These are phyloP conservation scores for Haplochromis vanheusdeni DNA, from an alignment of 2,113 vertebrate genomes.

Conservation along the genomic window DNA sequence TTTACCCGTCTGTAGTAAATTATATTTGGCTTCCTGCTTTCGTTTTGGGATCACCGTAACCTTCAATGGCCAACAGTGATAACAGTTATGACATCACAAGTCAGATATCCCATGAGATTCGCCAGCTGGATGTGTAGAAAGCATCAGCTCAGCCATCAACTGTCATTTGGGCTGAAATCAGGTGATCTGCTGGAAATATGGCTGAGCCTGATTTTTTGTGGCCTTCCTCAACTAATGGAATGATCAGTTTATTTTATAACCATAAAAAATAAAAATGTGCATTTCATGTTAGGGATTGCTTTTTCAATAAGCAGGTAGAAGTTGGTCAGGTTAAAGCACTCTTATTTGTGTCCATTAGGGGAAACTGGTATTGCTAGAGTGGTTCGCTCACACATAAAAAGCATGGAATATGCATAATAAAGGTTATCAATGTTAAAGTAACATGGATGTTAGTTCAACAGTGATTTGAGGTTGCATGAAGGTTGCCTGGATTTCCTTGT, in stretches of 20 bases:
- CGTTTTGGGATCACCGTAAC: not conserved
- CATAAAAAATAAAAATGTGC: not conserved
- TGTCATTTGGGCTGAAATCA: not conserved
- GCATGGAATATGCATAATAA: not conserved
- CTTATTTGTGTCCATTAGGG: not conserved
- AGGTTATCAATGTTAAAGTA: not conserved
- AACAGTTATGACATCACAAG: not conserved
- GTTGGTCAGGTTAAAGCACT: not conserved
- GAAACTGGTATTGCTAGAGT: not conserved
- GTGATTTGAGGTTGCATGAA: not conserved
- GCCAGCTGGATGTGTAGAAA: not conserved
- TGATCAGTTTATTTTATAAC: not conserved
- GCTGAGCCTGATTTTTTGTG: not conserved
- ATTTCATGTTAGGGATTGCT: not conserved
- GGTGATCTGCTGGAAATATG: not conserved
- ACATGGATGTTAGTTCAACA: not conserved
- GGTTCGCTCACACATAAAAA: not conserved
- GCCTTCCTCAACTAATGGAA: not conserved
- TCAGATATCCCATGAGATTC: not conserved
- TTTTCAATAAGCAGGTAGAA: not conserved
- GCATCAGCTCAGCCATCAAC: not conserved
- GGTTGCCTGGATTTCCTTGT: not conserved
- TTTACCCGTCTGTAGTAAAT: not conserved
- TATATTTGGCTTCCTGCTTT: not conserved
- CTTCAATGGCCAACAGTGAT: not conserved